Base-by-base conservation (phyloP, 2,113 vertebrate species). In the Gobiocypris rarus region DNA sequence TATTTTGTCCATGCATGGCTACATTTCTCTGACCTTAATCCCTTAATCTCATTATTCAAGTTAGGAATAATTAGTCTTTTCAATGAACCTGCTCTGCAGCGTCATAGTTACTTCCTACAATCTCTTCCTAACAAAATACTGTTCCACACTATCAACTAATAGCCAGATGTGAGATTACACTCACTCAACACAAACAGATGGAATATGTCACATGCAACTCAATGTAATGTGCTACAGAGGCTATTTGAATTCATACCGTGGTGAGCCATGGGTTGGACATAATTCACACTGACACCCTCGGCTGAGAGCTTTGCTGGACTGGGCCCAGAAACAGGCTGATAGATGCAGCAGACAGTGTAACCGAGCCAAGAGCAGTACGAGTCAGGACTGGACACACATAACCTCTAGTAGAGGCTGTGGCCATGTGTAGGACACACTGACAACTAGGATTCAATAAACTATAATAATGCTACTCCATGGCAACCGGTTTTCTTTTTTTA, bases 221-320 rank as follows among this genome's bases (percentile, higher is more conserved):
- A 77, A 45, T 87, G 74, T 83, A 79, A 87, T 87, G 84, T 83
- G 86, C 59, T 74, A 82, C 80, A 85, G 82, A 87, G 86, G 80
- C 83, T 75, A 74, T 83, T 85, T 69, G 83, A 59, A 85, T 87
- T 76, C 58, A 87, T 87, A 79, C 63, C 54, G 63, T 82, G 73
- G 75, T 85, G 86, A 85, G 83, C 86, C 54, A 81, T 87, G 83
- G 63, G 54, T 74, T 78, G 83, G 80, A 85, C 67, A 83, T 85
- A 87, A 85, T 82, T 87, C 83, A 85, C 76, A 69, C 81, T 82
- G 83, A 85, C 86, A 85, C 84, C 76, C 43, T 87, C 79, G n/a
- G 71, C 83, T 52, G 67, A 85, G 56, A 74, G 80, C 69, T 82
- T 61, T 31, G 67, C 38, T 85, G 84, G 80, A 85, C 58, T 26